Percentiles rank a stretch among this genome's conserved stretches.
These are phyloP conservation scores for Cinara cedri DNA, from an alignment of 2,888 invertebrate species.

Conservation along the genomic window DNA sequence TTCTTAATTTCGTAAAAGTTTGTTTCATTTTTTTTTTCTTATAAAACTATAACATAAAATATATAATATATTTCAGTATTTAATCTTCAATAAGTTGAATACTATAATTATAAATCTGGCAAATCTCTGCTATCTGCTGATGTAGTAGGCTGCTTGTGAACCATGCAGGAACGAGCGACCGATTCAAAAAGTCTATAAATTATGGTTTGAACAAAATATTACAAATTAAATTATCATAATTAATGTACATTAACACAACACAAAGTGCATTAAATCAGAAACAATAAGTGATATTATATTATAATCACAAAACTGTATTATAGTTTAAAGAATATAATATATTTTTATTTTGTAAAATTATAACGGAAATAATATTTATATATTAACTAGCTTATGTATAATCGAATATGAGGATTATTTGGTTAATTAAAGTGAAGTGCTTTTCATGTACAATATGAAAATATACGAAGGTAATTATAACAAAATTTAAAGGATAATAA, in stretches of 20 bases:
- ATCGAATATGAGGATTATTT: too few relatives aligned
- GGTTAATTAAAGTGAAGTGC: too few relatives aligned
- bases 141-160: conserved; percentile 71
- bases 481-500: too few relatives aligned
- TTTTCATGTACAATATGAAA: too few relatives aligned
- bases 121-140: conserved; percentile 28
- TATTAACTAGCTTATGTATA: too few relatives aligned
- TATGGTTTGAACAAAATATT: conserved; percentile 38
- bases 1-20: conserved; percentile 6
- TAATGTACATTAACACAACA: too few relatives aligned
- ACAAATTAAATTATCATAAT: background rate
- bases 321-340: too few relatives aligned
- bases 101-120: conserved; percentile 29
- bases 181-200: conserved; percentile 86
- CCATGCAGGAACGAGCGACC: conserved; percentile 94
- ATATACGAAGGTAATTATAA: too few relatives aligned
- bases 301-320: too few relatives aligned
- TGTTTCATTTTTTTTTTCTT: conserved; percentile 15
- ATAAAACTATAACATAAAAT: conserved; percentile 47
- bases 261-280: background rate
- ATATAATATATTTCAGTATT: conserved; percentile 7
- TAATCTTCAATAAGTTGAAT: background rate
- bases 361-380: too few relatives aligned
- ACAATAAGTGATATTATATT: conserved; percentile 35
- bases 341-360: too few relatives aligned